These are phyloP conservation scores for Eleutherodactylus coqui DNA, from an alignment of 2,797 vertebrate species.

Conservation along the genomic window DNA sequence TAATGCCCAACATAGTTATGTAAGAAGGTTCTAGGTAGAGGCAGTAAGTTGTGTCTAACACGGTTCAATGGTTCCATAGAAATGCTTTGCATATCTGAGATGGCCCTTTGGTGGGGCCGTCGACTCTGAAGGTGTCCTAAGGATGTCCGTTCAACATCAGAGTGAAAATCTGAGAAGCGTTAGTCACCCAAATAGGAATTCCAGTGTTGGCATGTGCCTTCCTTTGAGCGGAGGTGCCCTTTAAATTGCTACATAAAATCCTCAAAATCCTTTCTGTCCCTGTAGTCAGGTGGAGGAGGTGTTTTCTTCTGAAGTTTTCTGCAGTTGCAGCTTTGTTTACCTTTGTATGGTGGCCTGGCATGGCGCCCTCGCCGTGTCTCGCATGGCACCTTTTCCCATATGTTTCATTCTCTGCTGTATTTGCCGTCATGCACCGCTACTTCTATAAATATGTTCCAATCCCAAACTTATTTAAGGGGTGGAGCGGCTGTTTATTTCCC, in stretches of 20 bases:
- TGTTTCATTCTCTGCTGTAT: slow-evolving; percentile 34
- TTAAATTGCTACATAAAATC: not conserved
- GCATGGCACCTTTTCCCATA: slow-evolving; percentile 54
- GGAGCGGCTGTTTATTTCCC: slow-evolving; percentile 25
- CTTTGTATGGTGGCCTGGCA: slow-evolving; percentile 20
- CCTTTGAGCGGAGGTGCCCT: not conserved
- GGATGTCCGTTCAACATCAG: no score
- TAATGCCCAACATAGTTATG: not conserved
- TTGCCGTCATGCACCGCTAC: slow-evolving; percentile 42
- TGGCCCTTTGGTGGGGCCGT: not conserved
- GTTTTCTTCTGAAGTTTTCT: not conserved
- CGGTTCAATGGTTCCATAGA: not conserved
- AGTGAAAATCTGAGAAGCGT: no score
- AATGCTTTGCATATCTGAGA: not conserved
- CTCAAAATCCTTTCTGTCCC: not conserved
- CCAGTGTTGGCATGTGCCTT: no score
- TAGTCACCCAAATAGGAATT: no score
- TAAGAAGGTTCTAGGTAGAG: not conserved
- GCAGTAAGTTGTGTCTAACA: not conserved
- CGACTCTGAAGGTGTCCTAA: no score
- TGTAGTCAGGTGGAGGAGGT: not conserved
- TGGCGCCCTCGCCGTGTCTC: not conserved
- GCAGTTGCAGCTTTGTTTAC: slow-evolving; percentile 21
- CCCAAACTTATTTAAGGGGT: slow-evolving; percentile 28
- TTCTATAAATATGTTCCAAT: slow-evolving; percentile 43